Base-by-base conservation (phyloP, 1,140 invertebrate species). In the Lethrus apterus region DNA sequence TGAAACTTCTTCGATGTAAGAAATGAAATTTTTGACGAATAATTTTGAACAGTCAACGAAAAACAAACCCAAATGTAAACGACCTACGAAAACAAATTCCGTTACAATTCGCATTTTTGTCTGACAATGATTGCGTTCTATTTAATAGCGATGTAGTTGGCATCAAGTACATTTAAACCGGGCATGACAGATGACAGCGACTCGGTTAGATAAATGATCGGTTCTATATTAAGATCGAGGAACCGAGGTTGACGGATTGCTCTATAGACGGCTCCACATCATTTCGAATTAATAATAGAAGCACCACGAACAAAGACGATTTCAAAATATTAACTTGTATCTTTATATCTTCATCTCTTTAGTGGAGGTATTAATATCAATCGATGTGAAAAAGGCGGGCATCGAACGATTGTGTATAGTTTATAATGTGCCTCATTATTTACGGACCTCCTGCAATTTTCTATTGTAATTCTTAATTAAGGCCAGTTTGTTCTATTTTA, bases 161-260 rank as follows among this genome's bases (percentile, higher is more conserved):
- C 45, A 52, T 52, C 46, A 52, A 48, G 31, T 44, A 31, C 35
- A 42, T 41, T 44, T 48, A 48, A 48, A 44, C 45, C 41, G 44
- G 40, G 52, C 46, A 45, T 55, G 52, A 55, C 52, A 55, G 46
- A 55, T 55, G 52, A 55, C 52, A 55, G 52, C 49, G 30, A 40
- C 49, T 20, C 49, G 45, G 35, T 50, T 51, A 55, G 54, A 55
- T 55, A 55, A 55, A 55, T 55, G 54, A 55, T 55, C 50, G 42
- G 50, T 52, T 52, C 54, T 55, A 55, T 52, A 55, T 55, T 55
- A 55, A 55, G 54, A 54, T 41, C 47, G 19, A 36, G 33, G 44
- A 40, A 51, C 35, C 32, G 50, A 40, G 36, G 48, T 41, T 51
- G 50, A 51, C 50, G 50, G 38, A 48, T 46, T 46, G 15, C 44